Evolutionary conservation across 2,113 vertebrate genomes (phyloP).

Genomic region (Pedetes capensis): DNA sequence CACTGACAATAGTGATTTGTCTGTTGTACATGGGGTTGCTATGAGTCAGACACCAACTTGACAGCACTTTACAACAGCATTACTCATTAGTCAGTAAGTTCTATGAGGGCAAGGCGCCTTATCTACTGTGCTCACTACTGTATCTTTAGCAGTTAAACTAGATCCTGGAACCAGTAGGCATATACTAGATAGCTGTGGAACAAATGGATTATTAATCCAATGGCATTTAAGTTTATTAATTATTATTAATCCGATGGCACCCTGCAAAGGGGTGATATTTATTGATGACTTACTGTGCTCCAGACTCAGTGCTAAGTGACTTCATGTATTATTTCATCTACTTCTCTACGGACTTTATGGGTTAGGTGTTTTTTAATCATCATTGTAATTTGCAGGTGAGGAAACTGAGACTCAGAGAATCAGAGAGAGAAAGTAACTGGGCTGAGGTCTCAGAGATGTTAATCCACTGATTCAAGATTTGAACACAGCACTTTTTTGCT

Average conservation of each 20-base stretch:
- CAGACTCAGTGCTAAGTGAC: background rate
- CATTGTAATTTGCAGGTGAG: background rate
- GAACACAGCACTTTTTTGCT: background rate
- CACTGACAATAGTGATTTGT: no score
- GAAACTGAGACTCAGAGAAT: background rate
- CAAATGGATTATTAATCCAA: background rate
- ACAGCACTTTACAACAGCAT: no score
- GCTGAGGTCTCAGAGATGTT: background rate
- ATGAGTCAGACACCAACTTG: no score
- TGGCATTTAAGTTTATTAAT: background rate
- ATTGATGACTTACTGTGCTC: background rate
- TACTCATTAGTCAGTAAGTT: background rate
- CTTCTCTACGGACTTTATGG: background rate
- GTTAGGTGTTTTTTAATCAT: background rate
- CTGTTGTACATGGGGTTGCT: no score
- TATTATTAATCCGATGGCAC: background rate
- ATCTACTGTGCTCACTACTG: background rate
- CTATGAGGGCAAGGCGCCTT: background rate
- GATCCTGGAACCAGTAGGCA: background rate
- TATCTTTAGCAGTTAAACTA: background rate
- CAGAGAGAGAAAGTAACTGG: background rate
- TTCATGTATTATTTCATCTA: background rate
- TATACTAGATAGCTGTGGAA: background rate
- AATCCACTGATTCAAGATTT: background rate
- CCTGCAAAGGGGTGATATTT: background rate